These are phyloP conservation scores for Meandrina meandrites DNA, from an alignment of 92 coral and sea anemone species.

Conservation along the genomic window DNA sequence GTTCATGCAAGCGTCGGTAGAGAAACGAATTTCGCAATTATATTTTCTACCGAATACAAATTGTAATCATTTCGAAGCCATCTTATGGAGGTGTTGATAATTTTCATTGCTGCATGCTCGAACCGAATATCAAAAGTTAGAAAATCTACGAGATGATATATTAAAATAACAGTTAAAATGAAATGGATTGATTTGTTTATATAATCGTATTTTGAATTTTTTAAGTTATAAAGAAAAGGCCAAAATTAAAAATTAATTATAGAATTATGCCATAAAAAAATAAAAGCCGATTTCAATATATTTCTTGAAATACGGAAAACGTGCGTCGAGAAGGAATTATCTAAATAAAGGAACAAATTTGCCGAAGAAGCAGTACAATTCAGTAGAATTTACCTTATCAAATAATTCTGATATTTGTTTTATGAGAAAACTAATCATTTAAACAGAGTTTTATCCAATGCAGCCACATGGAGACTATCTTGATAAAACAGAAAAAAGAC, in stretches of 20 bases:
- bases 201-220: background rate
- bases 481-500: background rate
- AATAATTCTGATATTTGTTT: background rate
- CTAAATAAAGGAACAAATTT: background rate
- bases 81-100: background rate
- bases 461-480: background rate
- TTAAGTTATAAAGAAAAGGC: background rate
- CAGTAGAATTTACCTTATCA: background rate
- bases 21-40: background rate
- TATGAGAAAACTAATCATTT: background rate
- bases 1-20: background rate
- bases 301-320: background rate
- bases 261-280: background rate
- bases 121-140: background rate
- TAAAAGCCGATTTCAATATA: background rate
- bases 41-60: too few relatives aligned
- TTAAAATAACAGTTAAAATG: background rate
- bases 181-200: background rate
- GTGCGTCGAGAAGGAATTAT: background rate
- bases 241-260: background rate
- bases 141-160: background rate
- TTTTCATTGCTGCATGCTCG: background rate
- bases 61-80: background rate
- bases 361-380: background rate
- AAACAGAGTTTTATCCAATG: background rate